A percentile compares a stretch with the other conserved stretches of the same genome.
These are phyloP conservation scores for Odontamblyopus lacepedii DNA, from an alignment of 2,797 vertebrate genomes.

Conservation along the genomic window DNA sequence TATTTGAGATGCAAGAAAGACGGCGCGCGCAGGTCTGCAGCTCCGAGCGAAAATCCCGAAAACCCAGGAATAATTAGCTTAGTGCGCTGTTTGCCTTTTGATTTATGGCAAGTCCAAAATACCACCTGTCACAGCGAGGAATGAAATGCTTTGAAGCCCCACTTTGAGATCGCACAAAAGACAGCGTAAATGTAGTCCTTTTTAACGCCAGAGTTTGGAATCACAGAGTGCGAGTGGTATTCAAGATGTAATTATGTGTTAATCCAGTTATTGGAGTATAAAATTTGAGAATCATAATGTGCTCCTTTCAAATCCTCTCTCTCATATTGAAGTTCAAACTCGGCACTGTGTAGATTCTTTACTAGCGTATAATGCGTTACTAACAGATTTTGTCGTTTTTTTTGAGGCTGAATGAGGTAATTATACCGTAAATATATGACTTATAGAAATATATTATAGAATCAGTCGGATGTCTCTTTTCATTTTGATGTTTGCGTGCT, in stretches of 20 bases:
- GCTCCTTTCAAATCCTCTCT: neutral
- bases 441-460: neutral
- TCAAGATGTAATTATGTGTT: constrained; percentile 5
- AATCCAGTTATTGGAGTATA: constrained; percentile 7
- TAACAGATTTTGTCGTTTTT: neutral
- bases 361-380: neutral
- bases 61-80: constrained; percentile 70
- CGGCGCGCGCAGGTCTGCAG: constrained; percentile 51
- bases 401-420: neutral
- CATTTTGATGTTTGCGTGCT: too few relatives aligned
- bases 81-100: constrained; percentile 67
- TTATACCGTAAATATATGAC: neutral
- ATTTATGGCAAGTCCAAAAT: constrained; percentile 58
- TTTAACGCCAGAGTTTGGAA: neutral
- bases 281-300: neutral
- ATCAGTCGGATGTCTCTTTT: neutral
- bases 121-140: constrained; percentile 59
- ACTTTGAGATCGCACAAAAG: constrained; percentile 40
- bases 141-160: constrained; percentile 46
- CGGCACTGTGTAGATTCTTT: neutral
- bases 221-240: constrained; percentile 7
- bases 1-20: constrained; percentile 71
- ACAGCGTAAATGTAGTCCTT: constrained; percentile 23
- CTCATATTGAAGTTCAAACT: neutral
- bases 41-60: constrained; percentile 58